Base-by-base conservation (phyloP, 2,797 vertebrate species). In the Hapalemur alaotrensis region DNA sequence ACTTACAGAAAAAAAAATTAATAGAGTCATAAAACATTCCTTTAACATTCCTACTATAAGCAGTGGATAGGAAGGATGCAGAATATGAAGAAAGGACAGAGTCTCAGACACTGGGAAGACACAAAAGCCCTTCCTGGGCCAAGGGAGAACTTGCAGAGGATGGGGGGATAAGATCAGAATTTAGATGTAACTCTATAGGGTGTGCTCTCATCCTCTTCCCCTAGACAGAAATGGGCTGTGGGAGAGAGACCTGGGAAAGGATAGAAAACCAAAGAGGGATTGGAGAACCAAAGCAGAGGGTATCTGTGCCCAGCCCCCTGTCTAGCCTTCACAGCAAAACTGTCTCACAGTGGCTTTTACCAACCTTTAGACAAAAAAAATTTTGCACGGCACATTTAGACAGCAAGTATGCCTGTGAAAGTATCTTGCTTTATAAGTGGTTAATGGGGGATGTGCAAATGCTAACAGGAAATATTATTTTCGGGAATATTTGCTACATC, bases 301-400 rank as follows among this genome's bases (percentile, higher is more conserved):
- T n/a, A 54, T 52, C 25, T 79, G 23, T 65, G 30, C 22, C 50
- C 10, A 28, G 13, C 12, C 69, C 86, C 75, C 65, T 28, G 23
- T 48, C 78, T 54, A 7, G 3, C 0, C 5, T 54, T 25, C 13
- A 12, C 2, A 18, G 41, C 65, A 79, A 82, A 22, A 41, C 8
- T 4, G 3, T 20, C 17, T 79, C 35, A 8, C 30, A 32, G 25
- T 38, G 65, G 25, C 15, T 43, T 28, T 38, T 7, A 38, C 6
- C 65, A 73, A 78, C 41, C 4, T 23, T 28, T 82, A n/a, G 7
- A 93, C 25, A 67, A 65, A 3, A 41, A 57, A 30, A 48, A 28
- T 4, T 5, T 50, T 10, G 11, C n/a, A 15, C 0, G 2, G 22
- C 22, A 14, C 1, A 3, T 48, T 70, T 28, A 23, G 2, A 61